phyloP scores from a whole-genome alignment of 2,113 vertebrate genomes.

The Pelecanus crispus region DNA sequence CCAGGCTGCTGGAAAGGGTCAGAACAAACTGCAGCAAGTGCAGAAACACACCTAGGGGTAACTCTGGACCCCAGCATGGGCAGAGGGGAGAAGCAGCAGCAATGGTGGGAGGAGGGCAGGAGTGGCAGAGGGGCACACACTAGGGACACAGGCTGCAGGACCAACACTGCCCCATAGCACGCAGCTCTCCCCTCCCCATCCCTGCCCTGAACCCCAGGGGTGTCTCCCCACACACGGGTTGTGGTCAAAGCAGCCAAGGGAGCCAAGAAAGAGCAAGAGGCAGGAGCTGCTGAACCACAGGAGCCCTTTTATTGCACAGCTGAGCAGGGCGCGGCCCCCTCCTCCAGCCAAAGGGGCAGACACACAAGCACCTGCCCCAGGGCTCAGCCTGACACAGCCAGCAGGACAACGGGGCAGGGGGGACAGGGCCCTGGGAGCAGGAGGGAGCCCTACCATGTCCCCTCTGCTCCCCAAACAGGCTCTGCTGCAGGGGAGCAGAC shows the following conservation, averaged over 20 bases:
- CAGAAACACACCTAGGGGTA: neutral
- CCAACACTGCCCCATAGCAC: neutral
- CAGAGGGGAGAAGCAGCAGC: neutral
- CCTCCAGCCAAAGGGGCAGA: neutral
- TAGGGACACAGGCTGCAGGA: neutral
- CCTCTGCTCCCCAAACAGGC: neutral
- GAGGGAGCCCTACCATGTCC: neutral
- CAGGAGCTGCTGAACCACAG: neutral
- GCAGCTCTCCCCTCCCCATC: neutral
- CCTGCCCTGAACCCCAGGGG: neutral
- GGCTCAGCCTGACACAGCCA: neutral
- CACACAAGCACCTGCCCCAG: neutral
- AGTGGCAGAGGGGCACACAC: neutral
- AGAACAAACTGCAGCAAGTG: neutral
- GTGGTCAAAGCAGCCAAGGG: neutral
- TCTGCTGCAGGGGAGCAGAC: neutral
- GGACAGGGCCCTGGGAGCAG: neutral
- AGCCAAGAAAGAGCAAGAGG: slow-evolving; percentile 11
- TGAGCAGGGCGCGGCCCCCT: neutral
- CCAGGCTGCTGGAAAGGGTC: neutral
- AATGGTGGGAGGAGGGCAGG: neutral
- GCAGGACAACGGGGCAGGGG: neutral
- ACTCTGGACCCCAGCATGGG: neutral
- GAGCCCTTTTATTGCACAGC: slow-evolving; percentile 44
- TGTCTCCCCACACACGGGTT: accelerated